Evolutionary conservation across 2,888 invertebrate species (phyloP).

Genomic region (Melitaea athalia): DNA sequence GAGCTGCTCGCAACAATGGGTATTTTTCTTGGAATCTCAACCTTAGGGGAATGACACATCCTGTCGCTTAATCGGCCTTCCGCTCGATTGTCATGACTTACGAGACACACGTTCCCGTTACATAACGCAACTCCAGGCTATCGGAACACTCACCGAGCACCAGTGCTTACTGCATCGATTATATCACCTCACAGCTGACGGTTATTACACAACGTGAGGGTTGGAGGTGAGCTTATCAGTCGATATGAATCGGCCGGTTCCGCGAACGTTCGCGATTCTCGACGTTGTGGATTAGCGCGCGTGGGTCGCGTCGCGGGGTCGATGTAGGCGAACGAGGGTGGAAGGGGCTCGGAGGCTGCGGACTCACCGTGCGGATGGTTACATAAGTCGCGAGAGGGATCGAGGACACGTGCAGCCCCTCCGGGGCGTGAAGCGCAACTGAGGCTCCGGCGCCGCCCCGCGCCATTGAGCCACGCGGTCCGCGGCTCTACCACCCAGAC

Average conservation of each 20-base stretch:
- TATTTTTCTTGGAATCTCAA: slow-evolving; percentile 23
- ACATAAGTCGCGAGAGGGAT: slow-evolving; percentile 75
- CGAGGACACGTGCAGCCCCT: slow-evolving; percentile 76
- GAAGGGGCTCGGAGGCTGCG: slow-evolving; percentile 72
- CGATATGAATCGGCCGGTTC: slow-evolving; percentile 47
- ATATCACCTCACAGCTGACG: slow-evolving; percentile 77
- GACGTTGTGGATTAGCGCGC: slow-evolving; percentile 47
- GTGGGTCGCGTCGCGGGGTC: slow-evolving; percentile 51
- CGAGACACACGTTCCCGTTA: slow-evolving; percentile 59
- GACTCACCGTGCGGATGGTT: slow-evolving; percentile 80
- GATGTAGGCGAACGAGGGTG: slow-evolving; percentile 59
- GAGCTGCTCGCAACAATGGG: slow-evolving; percentile 16
- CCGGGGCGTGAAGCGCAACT: slow-evolving; percentile 77
- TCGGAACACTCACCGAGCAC: slow-evolving; percentile 64
- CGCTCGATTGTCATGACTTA: slow-evolving; percentile 8
- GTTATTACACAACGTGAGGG: slow-evolving; percentile 60
- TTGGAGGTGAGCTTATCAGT: slow-evolving; percentile 54
- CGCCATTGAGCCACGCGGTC: slow-evolving; percentile 66
- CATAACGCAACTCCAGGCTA: slow-evolving; percentile 71
- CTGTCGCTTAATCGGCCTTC: slow-evolving; percentile 15
- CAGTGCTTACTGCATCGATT: slow-evolving; percentile 79
- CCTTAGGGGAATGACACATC: slow-evolving; percentile 15
- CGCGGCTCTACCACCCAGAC: slow-evolving; percentile 60
- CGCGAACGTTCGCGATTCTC: slow-evolving; percentile 45
- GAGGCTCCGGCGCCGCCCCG: slow-evolving; percentile 74